Conservation (phyloP, 2,888 invertebrate species). For the Pristionchus japonicus region DNA sequence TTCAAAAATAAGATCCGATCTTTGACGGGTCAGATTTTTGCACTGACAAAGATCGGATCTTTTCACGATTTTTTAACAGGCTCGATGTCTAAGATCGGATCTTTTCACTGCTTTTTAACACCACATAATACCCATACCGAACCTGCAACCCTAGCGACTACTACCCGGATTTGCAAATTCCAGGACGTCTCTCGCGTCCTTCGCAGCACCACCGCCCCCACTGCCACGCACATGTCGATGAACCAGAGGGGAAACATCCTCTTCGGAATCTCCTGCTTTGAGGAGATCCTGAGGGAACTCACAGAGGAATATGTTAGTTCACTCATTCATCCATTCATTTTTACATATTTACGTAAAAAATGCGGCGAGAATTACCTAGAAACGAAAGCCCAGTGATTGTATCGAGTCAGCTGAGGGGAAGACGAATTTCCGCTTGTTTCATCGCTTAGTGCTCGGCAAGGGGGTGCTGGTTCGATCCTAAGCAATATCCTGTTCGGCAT, state of each 20-base stretch:
- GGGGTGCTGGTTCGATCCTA: too few species aligned
- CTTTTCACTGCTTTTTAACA: not conserved
- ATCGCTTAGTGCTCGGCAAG: too few species aligned
- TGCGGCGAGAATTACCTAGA: too few species aligned
- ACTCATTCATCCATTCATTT: too few species aligned
- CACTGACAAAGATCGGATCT: too few species aligned
- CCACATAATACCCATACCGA: too few species aligned
- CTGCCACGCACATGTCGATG: conserved; percentile 64
- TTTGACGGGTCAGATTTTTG: too few species aligned
- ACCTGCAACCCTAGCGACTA: too few species aligned
- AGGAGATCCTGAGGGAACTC: conserved; percentile 54
- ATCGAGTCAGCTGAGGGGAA: not conserved
- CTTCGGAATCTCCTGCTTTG: conserved; percentile 63
- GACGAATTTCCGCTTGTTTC: not conserved
- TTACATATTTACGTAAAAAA: too few species aligned
- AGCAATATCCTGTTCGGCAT: conserved; percentile 64
- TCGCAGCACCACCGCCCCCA: conserved; percentile 47
- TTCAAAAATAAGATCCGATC: too few species aligned
- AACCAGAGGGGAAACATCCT: conserved; percentile 64
- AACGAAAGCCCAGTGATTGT: not conserved
- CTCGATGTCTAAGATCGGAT: not conserved
- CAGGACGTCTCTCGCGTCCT: conserved; percentile 11
- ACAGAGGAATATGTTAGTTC: conserved; percentile 58
- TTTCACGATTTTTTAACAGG: too few species aligned
- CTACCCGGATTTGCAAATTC: too few species aligned